Base-by-base conservation (phyloP, 2,888 invertebrate genomes). In the Volucella inflata region DNA sequence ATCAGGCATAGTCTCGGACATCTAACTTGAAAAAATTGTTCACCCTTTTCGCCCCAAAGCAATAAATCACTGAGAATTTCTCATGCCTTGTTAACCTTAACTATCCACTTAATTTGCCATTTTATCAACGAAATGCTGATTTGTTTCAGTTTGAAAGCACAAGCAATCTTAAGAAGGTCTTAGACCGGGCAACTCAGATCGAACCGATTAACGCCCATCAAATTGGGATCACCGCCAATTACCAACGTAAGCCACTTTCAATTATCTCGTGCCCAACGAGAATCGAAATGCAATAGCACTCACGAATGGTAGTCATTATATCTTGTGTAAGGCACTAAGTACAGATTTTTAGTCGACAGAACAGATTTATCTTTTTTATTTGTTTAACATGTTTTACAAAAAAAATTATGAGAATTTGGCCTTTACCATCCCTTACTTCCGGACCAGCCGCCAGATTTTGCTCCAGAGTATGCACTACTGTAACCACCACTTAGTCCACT, bases 391-490 rank as follows among this genome's bases (percentile, higher is more conserved):
- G 46, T 46, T 44, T 8, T 40, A 4, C 21, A 38, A 17, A 53
- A 42, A 55, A 36, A 11, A 30, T 36, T 6, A 11, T 44, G 36
- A 3, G 10, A 14, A 38, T n/a, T 48, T 36, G 10, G 1, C 14
- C 14, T n/a, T 44, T 76, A 76, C 60, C 67, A 76, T 9, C 88
- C 88, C 17, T 79, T 67, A 55, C 67, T 42, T 30, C 87, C 82
- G 1, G 65, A 50, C 8, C 88, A 87, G 64, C 88, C 88, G 11
- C 80, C 48, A 44, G 87, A 77, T 2, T 80, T 74, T 53, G 85
- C 81, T 2, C 82, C 51, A 8, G 84, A 57, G 44, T 68, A 48
- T 81, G 85, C 53, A 77, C 74, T 8, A 21, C 74, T 51, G 46
- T 42, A 87, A 12, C 88, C 64, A n/a, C 71, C 71, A 2, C 74